A percentile compares a stretch with the other conserved stretches of the same genome.
Evolutionary conservation across 2,888 invertebrate genomes (phyloP).

Genomic region (Epsilonema sp.): DNA sequence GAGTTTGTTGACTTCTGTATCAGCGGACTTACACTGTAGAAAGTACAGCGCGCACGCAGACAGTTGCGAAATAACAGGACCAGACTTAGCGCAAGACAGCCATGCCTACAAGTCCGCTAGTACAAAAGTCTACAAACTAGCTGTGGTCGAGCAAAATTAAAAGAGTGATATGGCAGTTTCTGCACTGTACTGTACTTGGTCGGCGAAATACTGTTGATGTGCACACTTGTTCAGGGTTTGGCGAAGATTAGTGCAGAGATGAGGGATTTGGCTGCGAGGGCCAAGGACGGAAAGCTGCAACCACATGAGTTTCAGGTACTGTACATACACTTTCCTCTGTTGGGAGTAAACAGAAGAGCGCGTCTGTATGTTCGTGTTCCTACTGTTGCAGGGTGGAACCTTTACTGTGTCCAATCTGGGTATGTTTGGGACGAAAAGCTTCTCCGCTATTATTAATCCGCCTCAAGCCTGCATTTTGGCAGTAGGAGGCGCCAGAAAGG

Average conservation of each 20-base stretch:
- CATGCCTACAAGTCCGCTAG: too few relatives aligned
- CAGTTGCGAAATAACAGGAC: too few relatives aligned
- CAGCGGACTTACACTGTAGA: too few relatives aligned
- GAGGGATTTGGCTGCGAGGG: constrained; percentile 59
- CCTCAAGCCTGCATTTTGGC: constrained; percentile 80
- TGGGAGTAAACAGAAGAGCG: background rate
- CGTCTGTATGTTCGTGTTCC: background rate
- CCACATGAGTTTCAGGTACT: constrained; percentile 67
- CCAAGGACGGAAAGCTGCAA: constrained; percentile 64
- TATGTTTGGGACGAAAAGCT: constrained; percentile 72
- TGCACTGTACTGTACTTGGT: too few relatives aligned
- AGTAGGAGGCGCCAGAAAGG: constrained; percentile 56
- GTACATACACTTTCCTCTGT: constrained; percentile 4
- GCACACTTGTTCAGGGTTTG: constrained; percentile 41
- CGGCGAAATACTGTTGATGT: too few relatives aligned
- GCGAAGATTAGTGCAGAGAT: constrained; percentile 58
- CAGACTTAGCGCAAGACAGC: too few relatives aligned
- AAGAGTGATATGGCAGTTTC: too few relatives aligned
- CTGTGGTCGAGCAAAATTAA: too few relatives aligned
- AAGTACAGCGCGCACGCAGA: too few relatives aligned
- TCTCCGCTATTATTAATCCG: constrained; percentile 83
- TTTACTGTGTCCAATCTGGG: constrained; percentile 83
- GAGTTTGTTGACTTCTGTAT: too few relatives aligned
- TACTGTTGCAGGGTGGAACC: constrained; percentile 52
- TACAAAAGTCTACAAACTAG: too few relatives aligned